Base-by-base conservation (phyloP, 2,888 invertebrate species). In the Laothoe populi region DNA sequence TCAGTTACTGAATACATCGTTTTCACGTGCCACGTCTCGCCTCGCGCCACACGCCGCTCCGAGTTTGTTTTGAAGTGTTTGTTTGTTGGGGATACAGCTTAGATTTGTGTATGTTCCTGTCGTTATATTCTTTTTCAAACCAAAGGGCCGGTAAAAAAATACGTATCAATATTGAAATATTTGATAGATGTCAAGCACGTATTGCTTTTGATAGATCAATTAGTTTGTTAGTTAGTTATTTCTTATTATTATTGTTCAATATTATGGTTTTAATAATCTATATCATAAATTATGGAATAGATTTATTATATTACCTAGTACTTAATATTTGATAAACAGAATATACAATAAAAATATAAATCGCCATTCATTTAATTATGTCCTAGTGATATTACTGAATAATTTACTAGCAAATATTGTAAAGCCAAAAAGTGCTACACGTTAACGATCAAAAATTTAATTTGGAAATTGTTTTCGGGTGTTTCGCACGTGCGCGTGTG, bases 31-130 rank as follows among this genome's bases (percentile, higher is more conserved):
- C 82, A 82, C 81, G 81, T 1, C 35, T 53, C 53, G 49, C 10
- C 49, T 71, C 66, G 67, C 16, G 69, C 75, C 72, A 78, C 19
- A 31, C 53, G 31, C 71, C 66, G 66, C 26, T 68, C 76, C 70
- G 78, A 82, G 79, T 80, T 82, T 80, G 81, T 87, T 87, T 85
- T 69, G 75, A 79, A 84, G 88, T 90, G 87, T 90, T 88, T 87
- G 85, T 85, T 86, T 81, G 19, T 61, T 7, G 13, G 24, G 42
- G 42, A 60, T 60, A 26, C 26, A 53, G 13, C 26, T 42, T 60
- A 77, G 77, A 81, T 46, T 62, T 62, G 58, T 61, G 45, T 58
- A 48, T 42, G 35, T 59, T 31, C 19, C 21, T 77, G 78, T 78
- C 74, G 75, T 73, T 81, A 35, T 53, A 19, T 53, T 53, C 31